Evolutionary conservation across 2,113 vertebrate genomes (phyloP).

Genomic region (Sphaerodactylus townsendi): DNA sequence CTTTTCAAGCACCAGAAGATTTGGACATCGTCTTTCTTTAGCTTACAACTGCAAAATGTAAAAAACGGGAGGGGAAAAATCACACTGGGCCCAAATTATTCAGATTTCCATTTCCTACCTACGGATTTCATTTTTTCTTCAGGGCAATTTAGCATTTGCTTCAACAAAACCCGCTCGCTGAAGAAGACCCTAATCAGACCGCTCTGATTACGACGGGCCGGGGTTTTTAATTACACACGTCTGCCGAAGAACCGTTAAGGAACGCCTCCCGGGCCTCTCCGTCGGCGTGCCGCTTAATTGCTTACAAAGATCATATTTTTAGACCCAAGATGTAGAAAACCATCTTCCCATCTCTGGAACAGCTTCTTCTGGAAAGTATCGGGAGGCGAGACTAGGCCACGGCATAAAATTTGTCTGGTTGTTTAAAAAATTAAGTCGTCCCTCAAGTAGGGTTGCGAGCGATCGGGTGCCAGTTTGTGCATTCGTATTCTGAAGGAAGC

Average conservation of each 20-base stretch:
- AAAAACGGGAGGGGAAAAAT: background rate
- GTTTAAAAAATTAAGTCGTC: background rate
- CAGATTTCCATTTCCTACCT: background rate
- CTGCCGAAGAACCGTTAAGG: background rate
- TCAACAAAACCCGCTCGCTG: too few species aligned
- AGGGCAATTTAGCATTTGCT: background rate
- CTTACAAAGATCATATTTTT: background rate
- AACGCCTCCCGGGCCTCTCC: background rate
- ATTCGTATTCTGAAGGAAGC: too few species aligned
- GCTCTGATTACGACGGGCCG: background rate
- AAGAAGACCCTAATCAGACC: background rate
- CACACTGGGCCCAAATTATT: background rate
- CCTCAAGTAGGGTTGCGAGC: background rate
- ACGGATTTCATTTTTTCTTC: background rate
- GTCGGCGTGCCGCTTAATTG: background rate
- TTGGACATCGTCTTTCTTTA: background rate
- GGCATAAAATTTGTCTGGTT: too few species aligned
- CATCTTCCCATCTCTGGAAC: background rate
- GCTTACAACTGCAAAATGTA: background rate
- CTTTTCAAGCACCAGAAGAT: too few species aligned
- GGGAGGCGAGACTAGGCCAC: background rate
- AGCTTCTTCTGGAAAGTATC: background rate
- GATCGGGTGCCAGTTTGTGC: background rate
- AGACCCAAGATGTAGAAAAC: background rate
- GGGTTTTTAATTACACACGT: conserved; percentile 8